These are phyloP conservation scores for Crambe crambe DNA, from an alignment of 37 sponge, comb jelly and placozoan species.

Conservation along the genomic window DNA sequence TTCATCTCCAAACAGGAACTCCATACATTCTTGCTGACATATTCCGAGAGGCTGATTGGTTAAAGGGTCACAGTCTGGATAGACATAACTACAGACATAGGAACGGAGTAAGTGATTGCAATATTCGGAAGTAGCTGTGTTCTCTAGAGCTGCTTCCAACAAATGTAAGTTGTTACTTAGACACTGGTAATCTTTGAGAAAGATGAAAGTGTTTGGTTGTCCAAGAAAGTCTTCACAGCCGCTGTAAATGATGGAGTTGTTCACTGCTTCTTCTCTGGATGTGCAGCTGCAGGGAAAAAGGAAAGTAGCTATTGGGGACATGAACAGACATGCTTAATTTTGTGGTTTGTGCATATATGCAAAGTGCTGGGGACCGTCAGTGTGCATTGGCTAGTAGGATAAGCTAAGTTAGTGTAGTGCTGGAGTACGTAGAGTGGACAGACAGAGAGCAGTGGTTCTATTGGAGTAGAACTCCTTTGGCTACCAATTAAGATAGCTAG, in stretches of 20 bases:
- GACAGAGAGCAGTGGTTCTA: too few species aligned
- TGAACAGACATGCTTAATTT: too few species aligned
- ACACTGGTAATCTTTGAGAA: neutral
- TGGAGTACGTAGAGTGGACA: too few species aligned
- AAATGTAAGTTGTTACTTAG: neutral
- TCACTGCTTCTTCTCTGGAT: neutral
- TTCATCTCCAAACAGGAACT: neutral
- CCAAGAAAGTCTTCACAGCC: neutral
- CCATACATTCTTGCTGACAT: constrained; percentile 11
- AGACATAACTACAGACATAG: constrained; percentile 42
- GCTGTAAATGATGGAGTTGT: neutral
- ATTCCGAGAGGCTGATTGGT: constrained; percentile 14
- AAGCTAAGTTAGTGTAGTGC: too few species aligned
- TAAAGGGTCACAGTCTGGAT: constrained; percentile 9
- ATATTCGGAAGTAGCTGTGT: neutral
- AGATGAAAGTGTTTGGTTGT: neutral
- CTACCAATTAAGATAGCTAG: too few species aligned
- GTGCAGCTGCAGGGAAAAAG: neutral
- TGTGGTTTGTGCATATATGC: too few species aligned
- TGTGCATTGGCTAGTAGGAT: too few species aligned
- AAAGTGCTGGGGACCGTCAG: too few species aligned
- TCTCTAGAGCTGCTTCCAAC: neutral
- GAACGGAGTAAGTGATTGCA: constrained; percentile 13
- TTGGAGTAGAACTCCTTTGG: too few species aligned
- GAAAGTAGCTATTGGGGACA: neutral